Evolutionary conservation across 2,113 vertebrate genomes (phyloP).

Genomic region (Odontophorus gujanensis): DNA sequence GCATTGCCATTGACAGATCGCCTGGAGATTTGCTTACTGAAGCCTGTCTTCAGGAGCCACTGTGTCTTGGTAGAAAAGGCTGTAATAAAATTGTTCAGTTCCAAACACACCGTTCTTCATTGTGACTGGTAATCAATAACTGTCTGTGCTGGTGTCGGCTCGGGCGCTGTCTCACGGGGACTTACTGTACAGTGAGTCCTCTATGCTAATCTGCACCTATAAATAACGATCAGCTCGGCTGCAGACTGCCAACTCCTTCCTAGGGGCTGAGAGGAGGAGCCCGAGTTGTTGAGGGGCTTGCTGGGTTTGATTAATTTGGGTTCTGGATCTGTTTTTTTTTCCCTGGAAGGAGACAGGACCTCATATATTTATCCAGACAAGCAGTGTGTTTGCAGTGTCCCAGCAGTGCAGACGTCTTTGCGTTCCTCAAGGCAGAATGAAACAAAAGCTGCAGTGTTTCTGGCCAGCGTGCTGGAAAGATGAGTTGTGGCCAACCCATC

Average conservation of each 20-base stretch:
- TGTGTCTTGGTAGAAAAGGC: constrained; percentile 36
- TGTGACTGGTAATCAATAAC: constrained; percentile 64
- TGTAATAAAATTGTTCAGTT: constrained; percentile 64
- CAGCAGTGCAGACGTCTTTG: neutral
- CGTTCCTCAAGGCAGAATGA: neutral
- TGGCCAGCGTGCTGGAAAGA: neutral
- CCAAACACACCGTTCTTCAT: constrained; percentile 61
- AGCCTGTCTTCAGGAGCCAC: constrained; percentile 33
- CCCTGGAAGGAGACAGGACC: neutral
- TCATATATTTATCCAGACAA: neutral
- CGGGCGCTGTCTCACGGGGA: neutral
- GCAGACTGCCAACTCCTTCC: neutral
- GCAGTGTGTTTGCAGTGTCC: neutral
- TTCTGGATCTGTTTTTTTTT: neutral
- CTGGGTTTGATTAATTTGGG: neutral
- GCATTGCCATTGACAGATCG: constrained; percentile 55
- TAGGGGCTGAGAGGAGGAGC: neutral
- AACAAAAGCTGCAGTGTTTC: neutral
- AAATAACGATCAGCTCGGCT: constrained; percentile 27
- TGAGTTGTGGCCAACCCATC: neutral
- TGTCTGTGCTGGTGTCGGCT: constrained; percentile 30
- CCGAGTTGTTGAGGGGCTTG: neutral
- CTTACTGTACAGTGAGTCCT: neutral
- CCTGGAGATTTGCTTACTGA: constrained; percentile 44
- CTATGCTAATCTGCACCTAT: constrained; percentile 39